Percentiles rank a stretch among this genome's conserved stretches.
Conservation (phyloP, 2,888 invertebrate genomes). For the Suillia variegata region DNA sequence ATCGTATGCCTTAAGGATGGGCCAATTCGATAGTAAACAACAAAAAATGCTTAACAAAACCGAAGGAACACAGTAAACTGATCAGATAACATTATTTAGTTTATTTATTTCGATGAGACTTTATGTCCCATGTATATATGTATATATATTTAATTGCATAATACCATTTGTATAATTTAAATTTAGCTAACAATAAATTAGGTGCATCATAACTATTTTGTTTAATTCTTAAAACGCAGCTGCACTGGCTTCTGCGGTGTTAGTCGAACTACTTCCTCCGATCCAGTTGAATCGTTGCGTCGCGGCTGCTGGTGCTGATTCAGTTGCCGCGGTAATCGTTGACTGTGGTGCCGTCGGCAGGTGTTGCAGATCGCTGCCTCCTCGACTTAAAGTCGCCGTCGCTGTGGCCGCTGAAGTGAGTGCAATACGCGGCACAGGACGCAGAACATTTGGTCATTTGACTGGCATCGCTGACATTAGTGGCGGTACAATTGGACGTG, state of each 20-base stretch:
- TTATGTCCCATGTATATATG: neutral
- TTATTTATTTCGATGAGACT: neutral
- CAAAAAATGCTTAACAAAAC: neutral
- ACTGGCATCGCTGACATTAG: slow-evolving; percentile 40
- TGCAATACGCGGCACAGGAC: slow-evolving; percentile 59
- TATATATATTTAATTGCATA: neutral
- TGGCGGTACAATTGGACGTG: slow-evolving; percentile 32
- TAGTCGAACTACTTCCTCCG: slow-evolving; percentile 8
- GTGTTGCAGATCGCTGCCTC: slow-evolving; percentile 25
- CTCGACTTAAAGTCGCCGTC: slow-evolving; percentile 30
- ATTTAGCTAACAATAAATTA: neutral
- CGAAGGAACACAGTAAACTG: too few species aligned
- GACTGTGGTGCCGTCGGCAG: slow-evolving; percentile 4
- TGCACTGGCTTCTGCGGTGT: neutral
- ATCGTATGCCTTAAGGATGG: slow-evolving; percentile 78
- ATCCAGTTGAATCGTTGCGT: slow-evolving; percentile 37
- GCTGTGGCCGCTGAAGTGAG: slow-evolving; percentile 36
- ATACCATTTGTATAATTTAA: neutral
- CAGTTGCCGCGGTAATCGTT: neutral
- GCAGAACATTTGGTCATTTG: slow-evolving; percentile 60
- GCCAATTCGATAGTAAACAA: slow-evolving; percentile 48
- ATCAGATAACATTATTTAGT: too few species aligned
- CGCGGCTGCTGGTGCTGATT: slow-evolving; percentile 5
- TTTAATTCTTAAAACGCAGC: neutral
- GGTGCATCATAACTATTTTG: neutral